A percentile compares a stretch with the other conserved stretches of the same genome.
phyloP scores from a whole-genome alignment of 2,113 vertebrate genomes.

The Polypterus senegalus region DNA sequence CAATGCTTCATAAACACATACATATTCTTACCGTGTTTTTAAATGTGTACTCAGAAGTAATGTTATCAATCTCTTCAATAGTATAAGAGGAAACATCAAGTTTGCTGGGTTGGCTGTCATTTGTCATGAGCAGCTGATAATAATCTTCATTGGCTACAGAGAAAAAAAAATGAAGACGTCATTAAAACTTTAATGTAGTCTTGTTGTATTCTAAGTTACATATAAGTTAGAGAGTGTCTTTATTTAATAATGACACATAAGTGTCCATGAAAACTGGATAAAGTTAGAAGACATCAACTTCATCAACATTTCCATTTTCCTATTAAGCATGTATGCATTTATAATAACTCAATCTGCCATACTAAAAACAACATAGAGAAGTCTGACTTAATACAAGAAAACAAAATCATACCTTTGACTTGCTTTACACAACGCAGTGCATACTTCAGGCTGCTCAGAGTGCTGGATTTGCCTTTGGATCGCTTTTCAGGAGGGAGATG shows the following conservation, averaged over 20 bases:
- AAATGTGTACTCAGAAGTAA: conserved; percentile 59
- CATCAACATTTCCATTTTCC: too few relatives aligned
- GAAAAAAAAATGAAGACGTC: conserved; percentile 1
- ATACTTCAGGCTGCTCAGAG: conserved; percentile 70
- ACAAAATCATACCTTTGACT: conserved; percentile 67
- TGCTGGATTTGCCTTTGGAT: conserved; percentile 69
- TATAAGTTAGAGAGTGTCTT: too few relatives aligned
- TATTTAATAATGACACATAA: too few relatives aligned
- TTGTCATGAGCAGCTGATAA: conserved; percentile 72
- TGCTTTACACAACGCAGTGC: conserved; percentile 86
- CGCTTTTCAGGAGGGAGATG: conserved; percentile 74
- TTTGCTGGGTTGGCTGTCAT: conserved; percentile 61
- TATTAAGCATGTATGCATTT: too few relatives aligned
- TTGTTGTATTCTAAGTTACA: too few relatives aligned
- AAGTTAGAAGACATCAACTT: too few relatives aligned
- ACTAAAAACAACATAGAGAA: too few relatives aligned
- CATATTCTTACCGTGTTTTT: conserved; percentile 48
- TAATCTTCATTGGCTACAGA: conserved; percentile 81
- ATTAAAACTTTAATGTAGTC: too few relatives aligned
- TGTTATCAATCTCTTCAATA: conserved; percentile 66
- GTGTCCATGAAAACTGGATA: too few relatives aligned
- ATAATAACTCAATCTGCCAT: too few relatives aligned
- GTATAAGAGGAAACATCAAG: conserved; percentile 70
- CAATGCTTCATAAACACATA: background rate
- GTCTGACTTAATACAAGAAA: conserved; percentile 1